Percentiles rank a stretch among this genome's conserved stretches.
Evolutionary conservation across 2,797 vertebrate species (phyloP).

Genomic region (Odontamblyopus lacepedii): DNA sequence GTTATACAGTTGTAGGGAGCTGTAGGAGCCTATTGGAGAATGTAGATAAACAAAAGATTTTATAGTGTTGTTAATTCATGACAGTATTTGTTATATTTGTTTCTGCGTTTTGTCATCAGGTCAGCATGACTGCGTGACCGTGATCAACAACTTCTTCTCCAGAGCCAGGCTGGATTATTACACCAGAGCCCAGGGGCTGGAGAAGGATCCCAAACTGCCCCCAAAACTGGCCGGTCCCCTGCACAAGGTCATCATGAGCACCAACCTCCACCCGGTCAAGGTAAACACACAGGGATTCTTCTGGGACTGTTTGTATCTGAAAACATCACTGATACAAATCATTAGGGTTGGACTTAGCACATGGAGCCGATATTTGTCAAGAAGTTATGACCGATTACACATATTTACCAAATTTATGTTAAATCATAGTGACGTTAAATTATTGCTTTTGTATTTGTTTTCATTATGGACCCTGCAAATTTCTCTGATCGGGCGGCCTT

Average conservation of each 20-base stretch:
- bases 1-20: no score
- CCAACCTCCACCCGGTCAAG: constrained; percentile 96
- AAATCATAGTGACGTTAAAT: no score
- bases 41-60: no score
- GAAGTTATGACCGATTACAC: no score
- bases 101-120: constrained; percentile 70
- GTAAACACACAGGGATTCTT: constrained; percentile 59
- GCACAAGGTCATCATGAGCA: constrained; percentile 96
- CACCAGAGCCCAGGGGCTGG: constrained; percentile 91
- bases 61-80: neutral
- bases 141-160: constrained; percentile 98
- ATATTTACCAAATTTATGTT: no score
- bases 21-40: no score
- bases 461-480: no score
- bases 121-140: constrained; percentile 96
- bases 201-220: constrained; percentile 92
- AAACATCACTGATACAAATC: neutral
- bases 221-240: constrained; percentile 90
- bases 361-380: no score
- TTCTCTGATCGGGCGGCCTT: no score
- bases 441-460: no score
- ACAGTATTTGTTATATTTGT: neutral
- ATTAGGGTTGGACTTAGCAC: no score
- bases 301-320: neutral
- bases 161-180: constrained; percentile 95